A percentile compares a stretch with the other conserved stretches of the same genome.
These are phyloP conservation scores for Zonotrichia leucophrys DNA, from an alignment of 2,113 vertebrate genomes.

Conservation along the genomic window DNA sequence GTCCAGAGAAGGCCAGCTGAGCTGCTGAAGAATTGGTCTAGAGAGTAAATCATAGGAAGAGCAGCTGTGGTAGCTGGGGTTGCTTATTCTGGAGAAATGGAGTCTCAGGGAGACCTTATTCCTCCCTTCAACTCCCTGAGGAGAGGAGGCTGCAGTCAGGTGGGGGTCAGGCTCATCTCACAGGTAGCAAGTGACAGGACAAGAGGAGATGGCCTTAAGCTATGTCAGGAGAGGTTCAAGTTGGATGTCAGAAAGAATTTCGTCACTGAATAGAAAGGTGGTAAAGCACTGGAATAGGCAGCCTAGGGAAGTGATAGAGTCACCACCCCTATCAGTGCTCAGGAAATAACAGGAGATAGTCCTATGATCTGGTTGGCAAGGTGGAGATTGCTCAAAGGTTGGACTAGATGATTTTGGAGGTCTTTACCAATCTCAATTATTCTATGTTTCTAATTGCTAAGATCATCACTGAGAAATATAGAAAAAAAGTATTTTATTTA, in stretches of 20 bases:
- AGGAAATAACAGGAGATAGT: neutral
- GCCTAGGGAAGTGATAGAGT: neutral
- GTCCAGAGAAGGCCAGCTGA: neutral
- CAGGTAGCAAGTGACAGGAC: neutral
- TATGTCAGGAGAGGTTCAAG: neutral
- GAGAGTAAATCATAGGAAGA: neutral
- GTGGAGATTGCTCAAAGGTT: neutral
- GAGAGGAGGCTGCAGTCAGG: neutral
- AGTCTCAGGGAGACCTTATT: neutral
- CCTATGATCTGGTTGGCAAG: neutral
- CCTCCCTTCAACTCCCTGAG: neutral
- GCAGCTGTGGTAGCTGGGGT: neutral
- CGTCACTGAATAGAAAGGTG: neutral
- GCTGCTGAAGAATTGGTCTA: neutral
- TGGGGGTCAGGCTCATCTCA: fast-evolving
- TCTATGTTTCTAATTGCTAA: neutral
- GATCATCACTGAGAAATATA: neutral
- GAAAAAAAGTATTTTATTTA: neutral
- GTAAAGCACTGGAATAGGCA: neutral
- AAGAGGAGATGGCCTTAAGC: neutral
- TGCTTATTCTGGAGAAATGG: neutral
- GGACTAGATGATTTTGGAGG: neutral
- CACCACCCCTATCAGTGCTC: neutral
- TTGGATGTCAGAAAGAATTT: neutral
- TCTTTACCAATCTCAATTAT: neutral